phyloP scores from a whole-genome alignment of 37 sponge, comb jelly and placozoan genomes.

The Geodia barretti region DNA sequence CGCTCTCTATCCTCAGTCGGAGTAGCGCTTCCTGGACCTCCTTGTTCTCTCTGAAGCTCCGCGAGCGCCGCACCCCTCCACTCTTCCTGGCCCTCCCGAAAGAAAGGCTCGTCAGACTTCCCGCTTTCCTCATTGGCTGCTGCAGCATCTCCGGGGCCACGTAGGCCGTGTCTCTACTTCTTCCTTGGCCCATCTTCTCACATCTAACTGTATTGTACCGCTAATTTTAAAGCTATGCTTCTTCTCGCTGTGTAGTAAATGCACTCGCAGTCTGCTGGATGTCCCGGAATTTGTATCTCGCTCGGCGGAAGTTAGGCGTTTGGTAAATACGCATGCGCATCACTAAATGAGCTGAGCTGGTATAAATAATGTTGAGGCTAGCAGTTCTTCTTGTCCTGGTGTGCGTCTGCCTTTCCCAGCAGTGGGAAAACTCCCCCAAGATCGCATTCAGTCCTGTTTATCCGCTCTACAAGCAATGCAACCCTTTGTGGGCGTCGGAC shows the following conservation, averaged over 20 bases:
- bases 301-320: no score
- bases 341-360: no score
- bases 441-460: background rate
- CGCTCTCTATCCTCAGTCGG: slow-evolving; percentile 51
- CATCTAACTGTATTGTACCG: background rate
- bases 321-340: no score
- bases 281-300: no score
- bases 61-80: slow-evolving; percentile 23
- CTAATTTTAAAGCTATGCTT: no score
- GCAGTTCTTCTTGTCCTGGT: no score
- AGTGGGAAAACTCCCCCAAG: no score
- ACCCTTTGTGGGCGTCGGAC: background rate
- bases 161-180: slow-evolving; percentile 38
- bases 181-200: slow-evolving; percentile 63
- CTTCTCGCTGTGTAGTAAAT: no score
- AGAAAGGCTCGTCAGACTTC: slow-evolving; percentile 54
- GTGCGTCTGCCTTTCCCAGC: no score
- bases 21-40: slow-evolving; percentile 53
- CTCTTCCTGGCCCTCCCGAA: slow-evolving; percentile 21
- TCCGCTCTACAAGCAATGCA: background rate
- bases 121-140: slow-evolving; percentile 38
- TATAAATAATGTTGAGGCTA: no score
- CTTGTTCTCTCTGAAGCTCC: slow-evolving; percentile 38
- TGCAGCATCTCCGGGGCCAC: slow-evolving; percentile 24
- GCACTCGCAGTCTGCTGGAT: no score